Evolutionary conservation across 1,140 invertebrate species (phyloP), one percentile per base, ranked within the genome.

Genomic region (Ips typographus): DNA sequence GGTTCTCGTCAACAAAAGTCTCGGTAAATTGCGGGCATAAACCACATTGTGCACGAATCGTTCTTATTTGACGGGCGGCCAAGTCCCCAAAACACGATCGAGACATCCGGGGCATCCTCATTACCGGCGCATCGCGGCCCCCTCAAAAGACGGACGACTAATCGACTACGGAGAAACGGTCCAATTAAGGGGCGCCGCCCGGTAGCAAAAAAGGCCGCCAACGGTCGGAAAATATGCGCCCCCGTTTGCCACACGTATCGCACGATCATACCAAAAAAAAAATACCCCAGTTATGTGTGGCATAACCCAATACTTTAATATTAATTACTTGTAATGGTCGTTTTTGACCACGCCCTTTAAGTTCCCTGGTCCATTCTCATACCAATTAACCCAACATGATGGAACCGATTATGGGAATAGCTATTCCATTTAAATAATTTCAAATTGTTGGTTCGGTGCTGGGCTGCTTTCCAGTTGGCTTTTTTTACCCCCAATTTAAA

Each of bases 121-220:
- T 65, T 65, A 65, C 40, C 7, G 52, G 63, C 52, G 51, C 63
- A 65, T 65, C 63, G 39, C 47, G 8, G 52, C 41, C 40, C 40
- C 63, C 8, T 6, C 53, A 65, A 65, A 65, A 55, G 40, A 38
- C 40, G 4, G 38, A 37, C 53, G 52, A 22, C 36, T 55, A 65
- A 65, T 65, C 52, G 52, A 37, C 2, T 65, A 65, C 63, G 63
- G 3, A 40, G 63, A 65, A 65, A 38, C 36, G 63, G 41, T 38
- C 63, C 63, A 65, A 65, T 65, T 65, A 65, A 65, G 63, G 63
- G 63, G 52, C 63, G 63, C 63, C 63, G 63, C 53, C 63, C 51
- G 40, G 37, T 37, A 40, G 51, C 52, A 65, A 64, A 64, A 65
- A 65, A 4, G 36, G 51, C 42, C 52, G 51, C 39, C 51, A 22